Conservation (phyloP, 2,113 vertebrate species). For the Myxocyprinus asiaticus region DNA sequence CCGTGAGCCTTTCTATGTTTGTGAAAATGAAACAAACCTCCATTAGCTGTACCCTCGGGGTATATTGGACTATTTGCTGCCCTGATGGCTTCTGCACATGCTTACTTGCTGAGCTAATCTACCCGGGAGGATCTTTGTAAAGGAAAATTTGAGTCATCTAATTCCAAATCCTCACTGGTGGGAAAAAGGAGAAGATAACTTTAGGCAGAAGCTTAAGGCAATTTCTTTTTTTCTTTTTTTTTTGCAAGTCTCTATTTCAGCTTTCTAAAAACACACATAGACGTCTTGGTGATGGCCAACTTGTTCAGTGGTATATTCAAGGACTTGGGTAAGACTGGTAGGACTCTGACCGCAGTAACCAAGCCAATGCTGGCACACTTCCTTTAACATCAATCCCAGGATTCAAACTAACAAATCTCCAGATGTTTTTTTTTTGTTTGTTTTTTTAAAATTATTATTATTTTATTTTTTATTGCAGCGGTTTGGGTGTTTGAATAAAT, state of each 20-base stretch:
- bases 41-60: not conserved
- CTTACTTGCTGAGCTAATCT: too few species aligned
- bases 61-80: not conserved
- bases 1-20: not conserved
- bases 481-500: too few species aligned
- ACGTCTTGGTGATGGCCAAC: too few species aligned
- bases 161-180: constrained; percentile 23
- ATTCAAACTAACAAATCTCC: too few species aligned
- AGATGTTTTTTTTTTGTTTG: too few species aligned
- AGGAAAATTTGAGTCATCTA: constrained; percentile 31
- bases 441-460: too few species aligned
- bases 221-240: not conserved
- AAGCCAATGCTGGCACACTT: not conserved
- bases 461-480: too few species aligned
- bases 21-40: too few species aligned
- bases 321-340: not conserved
- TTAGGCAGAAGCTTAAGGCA: not conserved
- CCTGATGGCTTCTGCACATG: too few species aligned
- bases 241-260: not conserved
- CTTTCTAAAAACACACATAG: too few species aligned
- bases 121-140: constrained; percentile 27
- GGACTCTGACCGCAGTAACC: not conserved
- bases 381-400: too few species aligned
- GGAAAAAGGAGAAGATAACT: constrained; percentile 2
- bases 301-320: too few species aligned